Evolutionary conservation across 1,140 invertebrate species (phyloP), one percentile per base, ranked within the genome.

Genomic region (Lasioglossum albipes): DNA sequence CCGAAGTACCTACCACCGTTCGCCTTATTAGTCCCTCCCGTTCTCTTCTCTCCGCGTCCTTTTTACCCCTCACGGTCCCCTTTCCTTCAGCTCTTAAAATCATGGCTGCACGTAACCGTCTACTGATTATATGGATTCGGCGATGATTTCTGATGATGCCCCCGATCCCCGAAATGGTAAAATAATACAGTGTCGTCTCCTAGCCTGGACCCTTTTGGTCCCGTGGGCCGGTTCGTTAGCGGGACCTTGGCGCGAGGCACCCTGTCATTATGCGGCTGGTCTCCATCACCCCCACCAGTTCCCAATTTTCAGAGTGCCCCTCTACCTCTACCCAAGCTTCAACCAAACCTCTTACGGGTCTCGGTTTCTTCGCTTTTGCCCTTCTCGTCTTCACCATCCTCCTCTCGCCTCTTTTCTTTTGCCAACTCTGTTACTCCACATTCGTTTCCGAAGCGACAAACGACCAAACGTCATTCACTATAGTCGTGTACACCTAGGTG

Each of bases 251-350:
- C 89, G 90, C 86, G 87, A 87, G 79, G 86, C 91, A 92, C 90
- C 91, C 90, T 92, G 90, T 92, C 89, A 92, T 92, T 92, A 92
- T 91, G 89, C 87, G 89, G 90, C 90, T 91, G 87, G 87, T 88
- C 88, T 85, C 86, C 89, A 89, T 90, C 87, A 88, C 80, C 87
- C 89, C 87, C 85, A 87, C 88, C 88, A 84, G 75, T 83, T 77
- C 64, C 80, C 86, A 89, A 89, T 89, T 89, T 89, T 89, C 88
- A 85, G 86, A 78, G 75, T 82, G 74, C 78, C 82, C 65, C 81
- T 71, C 45, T 12, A 12, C 36, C 36, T 36, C 36, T 36, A 74
- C 85, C 20, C 64, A 81, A 81, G 81, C 75, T 68, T 79, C 85
- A 81, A 84, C 78, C 83, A 87, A 86, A 84, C 72, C 81, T 71